Evolutionary conservation across 2,797 vertebrate species (phyloP), one percentile per base, ranked within the genome.

Genomic region (Merluccius polli): DNA sequence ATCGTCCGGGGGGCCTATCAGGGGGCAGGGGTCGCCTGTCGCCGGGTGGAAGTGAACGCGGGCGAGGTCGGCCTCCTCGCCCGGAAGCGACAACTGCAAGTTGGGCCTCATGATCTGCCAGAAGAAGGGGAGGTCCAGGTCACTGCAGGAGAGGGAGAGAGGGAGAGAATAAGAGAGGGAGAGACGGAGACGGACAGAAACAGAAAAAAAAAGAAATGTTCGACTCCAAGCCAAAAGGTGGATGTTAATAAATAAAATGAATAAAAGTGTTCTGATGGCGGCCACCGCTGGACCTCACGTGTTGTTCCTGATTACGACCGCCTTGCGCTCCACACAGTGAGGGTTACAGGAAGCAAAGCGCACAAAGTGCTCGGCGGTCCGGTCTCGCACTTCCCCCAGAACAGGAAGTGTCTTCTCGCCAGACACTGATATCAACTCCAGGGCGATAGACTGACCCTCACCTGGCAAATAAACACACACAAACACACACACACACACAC

Each of bases 81-180:
- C 92, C 0, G 93, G 90, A 75, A 91, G 82, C 15, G 91, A 77
- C 11, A 87, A 82, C 76, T 86, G 86, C 83, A 96, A 80, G 83
- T 95, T 95, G 82, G 97, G 97, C 78, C 94, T 94, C 91, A 93
- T 85, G 82, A 95, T 91, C 91, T 95, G 93, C 97, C 98, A 99
- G 85, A 92, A 92, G 89, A 96, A 99, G 11, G 94, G 91, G 87
- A 99, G 91, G 81, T 96, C 95, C 89, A 98, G 44, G 0, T 95
- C 93, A 71, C 98, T 99, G 84, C 48, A 73, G 5, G 16, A 73
- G 35, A 77, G 31, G 73, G 5, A 73, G 1, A 71, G 27, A 77
- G 16, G 68, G 1, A 73, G n/a, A 31, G 24, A 67, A 18, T 29
- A 32, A 73, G 32, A 48, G n/a, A 71, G 70, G 24, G 18, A 12